Conservation (phyloP, 2,113 vertebrate species). For the Oncorhynchus keta region DNA sequence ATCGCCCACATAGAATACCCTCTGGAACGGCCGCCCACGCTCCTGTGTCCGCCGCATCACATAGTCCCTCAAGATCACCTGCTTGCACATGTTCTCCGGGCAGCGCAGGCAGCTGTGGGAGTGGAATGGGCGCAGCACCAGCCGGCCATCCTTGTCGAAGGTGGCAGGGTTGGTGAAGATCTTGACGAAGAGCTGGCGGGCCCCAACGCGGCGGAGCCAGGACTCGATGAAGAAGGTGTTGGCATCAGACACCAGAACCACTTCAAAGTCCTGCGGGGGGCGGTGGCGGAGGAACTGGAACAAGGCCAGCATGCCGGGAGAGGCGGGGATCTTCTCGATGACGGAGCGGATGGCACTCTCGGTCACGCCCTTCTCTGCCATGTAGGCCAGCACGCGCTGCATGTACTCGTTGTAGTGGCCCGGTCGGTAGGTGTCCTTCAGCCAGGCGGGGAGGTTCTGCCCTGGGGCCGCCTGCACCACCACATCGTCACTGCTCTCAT, state of each 20-base stretch:
- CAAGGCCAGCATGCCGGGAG: conserved; percentile 84
- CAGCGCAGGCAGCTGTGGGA: conserved; percentile 86
- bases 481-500: conserved; percentile 91
- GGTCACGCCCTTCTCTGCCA: conserved; percentile 87
- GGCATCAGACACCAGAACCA: conserved; percentile 90
- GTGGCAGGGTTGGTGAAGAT: conserved; percentile 88
- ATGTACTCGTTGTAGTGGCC: conserved; percentile 93
- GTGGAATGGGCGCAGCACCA: conserved; percentile 89
- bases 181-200: conserved; percentile 81
- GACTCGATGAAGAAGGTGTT: conserved; percentile 90
- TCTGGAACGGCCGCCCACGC: conserved; percentile 79
- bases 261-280: conserved; percentile 83
- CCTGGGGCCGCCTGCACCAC: conserved; percentile 81
- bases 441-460: conserved; percentile 78
- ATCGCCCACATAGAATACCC: conserved; percentile 90
- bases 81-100: conserved; percentile 95
- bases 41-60: conserved; percentile 80
- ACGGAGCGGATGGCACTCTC: conserved; percentile 74
- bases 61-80: conserved; percentile 84
- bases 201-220: conserved; percentile 76
- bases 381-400: conserved; percentile 84
- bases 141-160: conserved; percentile 81
- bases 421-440: conserved; percentile 82
- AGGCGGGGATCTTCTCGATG: conserved; percentile 87
- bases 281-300: conserved; percentile 85